phyloP scores from a whole-genome alignment of 2,888 invertebrate species.

The Agrotis exclamationis region DNA sequence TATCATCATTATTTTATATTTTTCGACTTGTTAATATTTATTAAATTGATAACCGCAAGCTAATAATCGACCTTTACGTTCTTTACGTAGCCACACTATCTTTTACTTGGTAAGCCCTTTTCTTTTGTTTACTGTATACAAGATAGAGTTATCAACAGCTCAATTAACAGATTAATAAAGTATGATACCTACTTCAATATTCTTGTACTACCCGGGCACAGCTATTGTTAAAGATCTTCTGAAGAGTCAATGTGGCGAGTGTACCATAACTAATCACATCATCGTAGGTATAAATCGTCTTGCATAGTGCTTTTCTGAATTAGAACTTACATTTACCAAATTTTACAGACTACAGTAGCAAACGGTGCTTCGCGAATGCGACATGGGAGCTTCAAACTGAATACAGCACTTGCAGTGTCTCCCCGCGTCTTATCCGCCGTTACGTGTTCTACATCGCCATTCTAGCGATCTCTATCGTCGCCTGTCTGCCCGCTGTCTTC shows the following conservation, averaged over 20 bases:
- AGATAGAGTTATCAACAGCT: background rate
- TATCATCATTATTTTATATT: background rate
- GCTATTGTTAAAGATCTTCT: background rate
- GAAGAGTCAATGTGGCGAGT: too few relatives aligned
- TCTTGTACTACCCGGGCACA: background rate
- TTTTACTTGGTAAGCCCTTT: background rate
- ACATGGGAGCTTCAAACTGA: conserved; percentile 92
- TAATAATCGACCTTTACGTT: background rate
- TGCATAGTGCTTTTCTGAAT: background rate
- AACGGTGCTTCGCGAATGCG: conserved; percentile 89
- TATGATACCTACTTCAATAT: background rate
- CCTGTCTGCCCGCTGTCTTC: conserved; percentile 91
- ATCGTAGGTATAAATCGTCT: background rate
- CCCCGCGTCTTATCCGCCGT: conserved; percentile 87
- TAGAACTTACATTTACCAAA: background rate
- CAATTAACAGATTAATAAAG: background rate
- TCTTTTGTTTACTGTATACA: conserved; percentile 2
- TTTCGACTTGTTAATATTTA: background rate
- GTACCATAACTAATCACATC: too few relatives aligned
- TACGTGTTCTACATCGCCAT: conserved; percentile 90
- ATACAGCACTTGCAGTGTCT: conserved; percentile 91
- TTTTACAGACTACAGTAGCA: conserved; percentile 90
- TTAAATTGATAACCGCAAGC: background rate
- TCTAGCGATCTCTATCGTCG: conserved; percentile 87
- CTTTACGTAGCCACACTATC: conserved; percentile 7